Base-by-base conservation (phyloP, 2,888 invertebrate genomes). In the Lycia hirtaria region DNA sequence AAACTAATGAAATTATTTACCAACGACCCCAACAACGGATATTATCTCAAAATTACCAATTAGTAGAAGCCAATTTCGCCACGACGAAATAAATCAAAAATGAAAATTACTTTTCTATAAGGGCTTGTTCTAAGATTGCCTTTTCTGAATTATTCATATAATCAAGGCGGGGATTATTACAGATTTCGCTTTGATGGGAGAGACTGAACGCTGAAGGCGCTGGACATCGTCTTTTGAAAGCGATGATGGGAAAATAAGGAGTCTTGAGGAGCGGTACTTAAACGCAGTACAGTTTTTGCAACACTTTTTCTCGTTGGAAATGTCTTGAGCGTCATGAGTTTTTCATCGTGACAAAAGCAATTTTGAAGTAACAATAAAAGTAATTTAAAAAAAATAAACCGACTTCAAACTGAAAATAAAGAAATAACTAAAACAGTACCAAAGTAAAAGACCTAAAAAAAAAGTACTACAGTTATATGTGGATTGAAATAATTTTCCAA, bases 91-190 rank as follows among this genome's bases (percentile, higher is more conserved):
- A 61, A 61, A 63, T 63, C 59, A 50, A 54, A 52, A 60, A 43
- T 59, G 58, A 53, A 61, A 63, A 61, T 63, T 32, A 57, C 57
- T 61, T 61, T 55, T 55, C 55, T 60, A 60, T 63, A 41, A 41
- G 48, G 32, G 55, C 49, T 32, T 38, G 22, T 41, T 47, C 41
- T 22, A 51, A 61, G 61, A 62, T 62, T 59, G 59, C 52, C 59
- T 52, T 59, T 60, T 56, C 58, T 66, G 62, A 66, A 64, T 66
- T 58, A 66, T 64, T 66, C 65, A 66, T 56, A 56, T 52, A 56
- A 63, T 63, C 59, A 53, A 56, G 54, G 24, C 52, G 32, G 44
- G 12, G 60, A 52, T 56, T 56, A 55, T 63, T 44, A 61, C 44
- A 53, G 41, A 50, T 53, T 56, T 43, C 22, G 40, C 41, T 55